phyloP scores from a whole-genome alignment of 2,797 vertebrate genomes.

The Sebastolobus alascanus region DNA sequence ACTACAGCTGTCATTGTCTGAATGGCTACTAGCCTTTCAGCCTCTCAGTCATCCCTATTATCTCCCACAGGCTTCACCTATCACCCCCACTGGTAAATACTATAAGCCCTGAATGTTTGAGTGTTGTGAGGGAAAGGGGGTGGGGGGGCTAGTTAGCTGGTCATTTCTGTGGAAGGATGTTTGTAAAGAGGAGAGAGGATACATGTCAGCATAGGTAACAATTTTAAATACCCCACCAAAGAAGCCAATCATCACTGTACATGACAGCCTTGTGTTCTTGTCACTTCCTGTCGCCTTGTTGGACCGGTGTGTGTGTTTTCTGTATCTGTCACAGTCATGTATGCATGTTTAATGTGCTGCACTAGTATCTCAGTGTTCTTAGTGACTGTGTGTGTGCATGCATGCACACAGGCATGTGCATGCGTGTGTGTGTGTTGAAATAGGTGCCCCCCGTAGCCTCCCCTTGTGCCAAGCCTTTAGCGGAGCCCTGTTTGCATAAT shows the following conservation, averaged over 20 bases:
- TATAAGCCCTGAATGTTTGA: constrained; percentile 69
- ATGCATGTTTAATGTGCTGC: constrained; percentile 45
- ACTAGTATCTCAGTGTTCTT: constrained; percentile 43
- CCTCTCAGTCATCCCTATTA: constrained; percentile 75
- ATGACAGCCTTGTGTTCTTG: constrained; percentile 14
- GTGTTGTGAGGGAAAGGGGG: constrained; percentile 40
- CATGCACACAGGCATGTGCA: not conserved
- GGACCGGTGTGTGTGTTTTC: constrained; percentile 48
- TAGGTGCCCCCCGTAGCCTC: constrained; percentile 78
- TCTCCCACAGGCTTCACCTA: constrained; percentile 74
- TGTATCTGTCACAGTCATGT: constrained; percentile 32
- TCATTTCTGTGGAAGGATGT: constrained; percentile 46
- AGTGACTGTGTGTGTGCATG: constrained; percentile 5
- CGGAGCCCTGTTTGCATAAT: constrained; percentile 85
- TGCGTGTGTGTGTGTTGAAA: constrained; percentile 64
- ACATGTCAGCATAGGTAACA: constrained; percentile 16
- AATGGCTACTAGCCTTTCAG: constrained; percentile 72
- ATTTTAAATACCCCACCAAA: constrained; percentile 20
- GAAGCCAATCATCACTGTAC: not conserved
- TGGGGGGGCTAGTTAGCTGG: not conserved
- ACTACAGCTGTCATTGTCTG: constrained; percentile 70
- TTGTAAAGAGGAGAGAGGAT: constrained; percentile 16
- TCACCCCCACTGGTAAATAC: constrained; percentile 74
- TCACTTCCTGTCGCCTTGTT: constrained; percentile 15
- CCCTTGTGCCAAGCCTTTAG: constrained; percentile 81